Conservation (phyloP, 1,140 invertebrate species). For the Cydia splendana region DNA sequence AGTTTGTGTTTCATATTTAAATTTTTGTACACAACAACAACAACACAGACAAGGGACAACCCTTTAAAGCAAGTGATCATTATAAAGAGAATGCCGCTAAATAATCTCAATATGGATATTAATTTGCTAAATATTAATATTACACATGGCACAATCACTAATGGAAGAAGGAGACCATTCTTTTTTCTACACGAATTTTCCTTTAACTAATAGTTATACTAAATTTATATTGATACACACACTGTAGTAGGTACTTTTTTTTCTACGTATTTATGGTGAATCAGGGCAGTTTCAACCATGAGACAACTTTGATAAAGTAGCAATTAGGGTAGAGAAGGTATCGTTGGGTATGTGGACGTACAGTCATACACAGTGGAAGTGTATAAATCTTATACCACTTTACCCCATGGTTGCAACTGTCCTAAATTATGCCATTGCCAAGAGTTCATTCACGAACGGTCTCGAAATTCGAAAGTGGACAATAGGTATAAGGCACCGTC, state of each 20-base stretch:
- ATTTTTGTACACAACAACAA: too few species aligned
- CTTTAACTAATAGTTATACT: not conserved
- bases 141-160: not conserved
- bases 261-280: not conserved
- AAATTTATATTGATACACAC: not conserved
- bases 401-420: too few species aligned
- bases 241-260: not conserved
- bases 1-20: too few species aligned
- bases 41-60: too few species aligned
- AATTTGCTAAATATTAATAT: not conserved
- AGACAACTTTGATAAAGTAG: too few species aligned
- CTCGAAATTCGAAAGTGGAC: constrained; percentile 41
- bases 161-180: not conserved
- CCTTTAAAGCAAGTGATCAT: too few species aligned
- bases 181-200: not conserved
- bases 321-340: too few species aligned
- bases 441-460: not conserved
- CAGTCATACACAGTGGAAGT: too few species aligned
- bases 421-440: too few species aligned
- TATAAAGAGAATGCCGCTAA: too few species aligned
- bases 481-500: constrained; percentile 46
- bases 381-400: too few species aligned
- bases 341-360: too few species aligned
- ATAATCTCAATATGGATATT: not conserved
- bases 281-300: not conserved